phyloP scores from a whole-genome alignment of 2,113 vertebrate genomes.

The Corydoras maculifer region DNA sequence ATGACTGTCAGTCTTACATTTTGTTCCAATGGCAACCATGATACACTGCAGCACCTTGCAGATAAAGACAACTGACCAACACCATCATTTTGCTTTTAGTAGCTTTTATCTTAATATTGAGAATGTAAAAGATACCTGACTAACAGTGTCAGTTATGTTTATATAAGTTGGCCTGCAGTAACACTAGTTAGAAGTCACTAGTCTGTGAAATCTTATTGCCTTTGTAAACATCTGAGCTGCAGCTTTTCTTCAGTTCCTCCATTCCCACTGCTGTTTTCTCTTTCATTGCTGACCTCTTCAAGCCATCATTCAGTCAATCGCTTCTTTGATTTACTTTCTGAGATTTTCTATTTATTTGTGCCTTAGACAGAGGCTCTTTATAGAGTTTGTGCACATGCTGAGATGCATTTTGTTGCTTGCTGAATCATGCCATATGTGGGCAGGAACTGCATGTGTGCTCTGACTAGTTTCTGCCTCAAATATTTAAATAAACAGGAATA shows the following conservation, averaged over 20 bases:
- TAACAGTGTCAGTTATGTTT: too few species aligned
- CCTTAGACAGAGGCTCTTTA: constrained; percentile 29
- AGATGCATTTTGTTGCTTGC: constrained; percentile 34
- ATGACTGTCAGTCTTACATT: too few species aligned
- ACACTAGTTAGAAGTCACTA: too few species aligned
- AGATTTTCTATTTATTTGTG: constrained; percentile 37
- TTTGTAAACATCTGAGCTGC: constrained; percentile 26
- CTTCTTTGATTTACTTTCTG: constrained; percentile 12
- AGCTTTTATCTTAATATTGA: too few species aligned
- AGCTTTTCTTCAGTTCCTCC: constrained; percentile 30
- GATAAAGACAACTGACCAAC: too few species aligned
- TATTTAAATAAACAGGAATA: constrained; percentile 26
- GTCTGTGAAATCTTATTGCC: too few species aligned
- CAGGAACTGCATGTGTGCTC: constrained; percentile 14
- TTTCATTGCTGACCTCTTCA: constrained; percentile 22
- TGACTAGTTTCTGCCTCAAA: constrained; percentile 23
- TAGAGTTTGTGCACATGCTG: constrained; percentile 29
- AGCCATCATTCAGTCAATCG: constrained; percentile 22
- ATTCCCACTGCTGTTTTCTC: neutral
- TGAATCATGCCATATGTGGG: constrained; percentile 36
- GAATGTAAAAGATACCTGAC: too few species aligned
- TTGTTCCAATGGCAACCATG: too few species aligned
- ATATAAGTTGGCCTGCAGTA: too few species aligned
- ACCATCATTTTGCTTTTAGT: too few species aligned
- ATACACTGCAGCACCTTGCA: too few species aligned